A percentile compares a stretch with the other conserved stretches of the same genome.
Conservation (phyloP, 2,797 vertebrate species). For the Prunella strophiata region DNA sequence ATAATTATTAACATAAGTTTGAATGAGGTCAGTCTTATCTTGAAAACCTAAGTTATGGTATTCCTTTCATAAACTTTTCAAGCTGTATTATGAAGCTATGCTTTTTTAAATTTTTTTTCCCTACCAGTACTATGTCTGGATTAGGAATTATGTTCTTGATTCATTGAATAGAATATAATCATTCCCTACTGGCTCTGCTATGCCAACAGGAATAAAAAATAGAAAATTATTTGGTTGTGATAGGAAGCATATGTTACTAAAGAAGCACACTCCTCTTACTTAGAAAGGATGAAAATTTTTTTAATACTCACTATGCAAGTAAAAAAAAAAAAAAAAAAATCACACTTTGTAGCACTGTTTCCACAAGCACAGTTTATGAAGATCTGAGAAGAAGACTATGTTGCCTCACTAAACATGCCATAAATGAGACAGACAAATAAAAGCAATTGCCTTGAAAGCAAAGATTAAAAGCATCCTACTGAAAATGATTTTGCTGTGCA, state of each 20-base stretch:
- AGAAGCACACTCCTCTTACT: background rate
- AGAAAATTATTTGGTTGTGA: slow-evolving; percentile 11
- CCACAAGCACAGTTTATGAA: background rate
- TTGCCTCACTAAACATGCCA: background rate
- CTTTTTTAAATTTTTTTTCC: background rate
- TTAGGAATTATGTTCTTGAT: slow-evolving; percentile 37
- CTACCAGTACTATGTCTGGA: background rate
- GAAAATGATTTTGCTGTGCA: background rate
- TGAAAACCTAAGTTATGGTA: background rate
- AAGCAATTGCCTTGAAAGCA: slow-evolving; percentile 8
- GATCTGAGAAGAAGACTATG: background rate
- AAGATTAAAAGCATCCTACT: background rate
- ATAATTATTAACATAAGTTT: slow-evolving; percentile 3
- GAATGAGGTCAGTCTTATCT: background rate
- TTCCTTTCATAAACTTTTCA: background rate
- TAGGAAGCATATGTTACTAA: slow-evolving; percentile 45
- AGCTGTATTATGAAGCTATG: background rate
- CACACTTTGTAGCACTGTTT: background rate
- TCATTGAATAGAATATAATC: background rate
- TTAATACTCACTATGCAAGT: background rate
- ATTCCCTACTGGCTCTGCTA: slow-evolving; percentile 1
- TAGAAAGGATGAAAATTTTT: background rate
- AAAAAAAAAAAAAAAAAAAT: background rate
- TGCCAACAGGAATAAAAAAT: slow-evolving; percentile 14
- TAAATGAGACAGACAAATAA: slow-evolving; percentile 6